These are phyloP conservation scores for Orthonychiurus folsomi DNA, from an alignment of 2,888 invertebrate species.

Conservation along the genomic window DNA sequence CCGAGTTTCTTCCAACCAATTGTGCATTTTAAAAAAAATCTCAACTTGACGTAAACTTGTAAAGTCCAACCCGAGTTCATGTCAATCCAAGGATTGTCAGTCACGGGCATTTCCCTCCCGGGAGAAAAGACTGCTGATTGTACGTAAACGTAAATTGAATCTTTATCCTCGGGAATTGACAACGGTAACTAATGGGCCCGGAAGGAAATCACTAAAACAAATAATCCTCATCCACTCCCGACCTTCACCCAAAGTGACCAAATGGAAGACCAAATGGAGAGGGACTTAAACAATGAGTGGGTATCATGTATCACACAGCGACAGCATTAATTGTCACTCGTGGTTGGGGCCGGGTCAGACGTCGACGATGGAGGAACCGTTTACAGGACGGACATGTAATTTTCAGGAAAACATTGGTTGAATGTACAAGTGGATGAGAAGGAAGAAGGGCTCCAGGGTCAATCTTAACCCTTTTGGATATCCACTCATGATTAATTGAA, in stretches of 20 bases:
- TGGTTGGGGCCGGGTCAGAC: no score
- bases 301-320: slow-evolving; percentile 28
- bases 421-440: not conserved
- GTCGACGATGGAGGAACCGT: not conserved
- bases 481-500: not conserved
- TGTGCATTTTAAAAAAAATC: not conserved
- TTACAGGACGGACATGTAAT: not conserved
- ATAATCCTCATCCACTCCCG: not conserved
- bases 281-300: slow-evolving; percentile 16
- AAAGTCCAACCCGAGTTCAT: not conserved
- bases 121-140: slow-evolving; percentile 27
- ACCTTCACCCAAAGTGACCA: slow-evolving; percentile 2
- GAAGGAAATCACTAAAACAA: slow-evolving; percentile 17
- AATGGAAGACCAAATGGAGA: not conserved
- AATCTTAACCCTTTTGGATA: no score
- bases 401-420: no score
- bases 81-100: not conserved
- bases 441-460: not conserved
- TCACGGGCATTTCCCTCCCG: not conserved
- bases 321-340: not conserved
- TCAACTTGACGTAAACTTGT: not conserved
- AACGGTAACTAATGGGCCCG: slow-evolving; percentile 34
- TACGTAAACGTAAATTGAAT: slow-evolving; percentile 37
- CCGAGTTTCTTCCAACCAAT: no score
- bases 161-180: slow-evolving; percentile 31